phyloP scores from a whole-genome alignment of 2,888 invertebrate species.

The Osedax frankpressi region DNA sequence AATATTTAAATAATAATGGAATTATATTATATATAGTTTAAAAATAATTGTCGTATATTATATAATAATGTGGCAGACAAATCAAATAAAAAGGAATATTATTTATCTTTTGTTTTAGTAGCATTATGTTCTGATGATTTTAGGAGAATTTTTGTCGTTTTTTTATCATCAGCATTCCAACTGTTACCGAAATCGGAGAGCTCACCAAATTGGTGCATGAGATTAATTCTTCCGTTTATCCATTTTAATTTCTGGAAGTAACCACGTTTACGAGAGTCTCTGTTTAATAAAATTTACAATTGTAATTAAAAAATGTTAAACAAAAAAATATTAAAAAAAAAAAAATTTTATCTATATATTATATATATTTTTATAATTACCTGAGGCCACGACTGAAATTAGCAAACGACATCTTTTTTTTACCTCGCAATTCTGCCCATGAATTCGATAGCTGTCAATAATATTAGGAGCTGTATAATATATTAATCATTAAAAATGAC shows the following conservation, averaged over 20 bases:
- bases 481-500: too few relatives aligned
- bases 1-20: too few relatives aligned
- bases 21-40: too few relatives aligned
- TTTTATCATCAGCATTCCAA: neutral
- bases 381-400: neutral
- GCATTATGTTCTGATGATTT: too few relatives aligned
- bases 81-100: too few relatives aligned
- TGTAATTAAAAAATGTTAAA: neutral
- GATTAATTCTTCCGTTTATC: neutral
- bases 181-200: neutral
- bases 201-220: neutral
- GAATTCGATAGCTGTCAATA: neutral
- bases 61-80: too few relatives aligned
- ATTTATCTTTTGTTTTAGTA: too few relatives aligned
- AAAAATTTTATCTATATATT: too few relatives aligned
- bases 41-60: too few relatives aligned
- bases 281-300: too few relatives aligned
- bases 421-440: neutral
- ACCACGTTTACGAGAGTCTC: neutral
- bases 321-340: too few relatives aligned
- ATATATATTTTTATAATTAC: neutral
- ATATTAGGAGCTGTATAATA: too few relatives aligned
- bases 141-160: neutral
- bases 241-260: neutral
- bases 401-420: neutral